Evolutionary conservation across 2,888 invertebrate species (phyloP).

Genomic region (Eubasilissa splendida): DNA sequence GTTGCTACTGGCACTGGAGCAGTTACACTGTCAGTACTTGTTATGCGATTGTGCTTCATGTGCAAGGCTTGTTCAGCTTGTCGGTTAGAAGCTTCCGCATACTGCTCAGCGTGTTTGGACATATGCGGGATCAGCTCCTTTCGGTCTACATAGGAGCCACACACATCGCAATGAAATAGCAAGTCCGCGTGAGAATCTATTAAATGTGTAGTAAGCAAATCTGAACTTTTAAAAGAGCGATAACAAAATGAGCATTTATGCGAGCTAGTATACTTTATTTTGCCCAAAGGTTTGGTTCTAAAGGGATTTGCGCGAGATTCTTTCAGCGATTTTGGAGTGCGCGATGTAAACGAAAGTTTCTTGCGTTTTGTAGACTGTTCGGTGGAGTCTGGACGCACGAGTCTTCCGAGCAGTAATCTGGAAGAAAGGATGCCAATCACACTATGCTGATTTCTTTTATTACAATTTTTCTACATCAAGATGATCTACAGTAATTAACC

Average conservation of each 20-base stretch:
- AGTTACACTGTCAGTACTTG: background rate
- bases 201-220: conserved; percentile 62
- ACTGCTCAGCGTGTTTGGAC: conserved; percentile 64
- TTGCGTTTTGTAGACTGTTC: conserved; percentile 47
- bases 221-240: conserved; percentile 48
- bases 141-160: conserved; percentile 64
- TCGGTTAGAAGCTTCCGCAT: conserved; percentile 47
- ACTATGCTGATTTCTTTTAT: conserved; percentile 48
- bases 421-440: conserved; percentile 58
- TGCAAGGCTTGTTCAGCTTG: background rate
- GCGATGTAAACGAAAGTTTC: conserved; percentile 41
- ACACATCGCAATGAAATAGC: conserved; percentile 68
- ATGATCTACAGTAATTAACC: conserved; percentile 24
- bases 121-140: conserved; percentile 65
- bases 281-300: conserved; percentile 8
- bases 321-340: conserved; percentile 21
- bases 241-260: conserved; percentile 62
- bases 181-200: conserved; percentile 62
- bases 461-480: conserved; percentile 41
- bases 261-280: conserved; percentile 12
- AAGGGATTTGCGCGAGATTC: conserved; percentile 1
- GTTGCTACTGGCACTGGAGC: background rate
- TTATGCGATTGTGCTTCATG: background rate
- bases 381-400: conserved; percentile 41
- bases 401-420: conserved; percentile 55